These are phyloP conservation scores for Aulostomus chinensis DNA, from an alignment of 2,797 vertebrate genomes.

Conservation along the genomic window DNA sequence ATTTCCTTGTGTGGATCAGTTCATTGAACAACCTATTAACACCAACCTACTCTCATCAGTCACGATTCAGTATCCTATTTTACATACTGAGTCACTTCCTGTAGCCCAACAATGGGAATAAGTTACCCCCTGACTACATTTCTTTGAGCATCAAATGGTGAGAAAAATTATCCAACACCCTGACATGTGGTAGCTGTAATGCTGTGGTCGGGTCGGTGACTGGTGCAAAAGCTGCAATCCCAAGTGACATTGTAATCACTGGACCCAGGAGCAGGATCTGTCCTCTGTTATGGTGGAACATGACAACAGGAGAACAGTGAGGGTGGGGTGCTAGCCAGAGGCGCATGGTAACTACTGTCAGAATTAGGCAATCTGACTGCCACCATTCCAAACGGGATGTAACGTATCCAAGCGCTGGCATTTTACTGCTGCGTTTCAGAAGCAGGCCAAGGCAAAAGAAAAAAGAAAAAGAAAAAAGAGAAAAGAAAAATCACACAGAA, in stretches of 20 bases:
- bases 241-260: constrained; percentile 21
- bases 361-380: constrained; percentile 72
- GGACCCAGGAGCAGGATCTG: constrained; percentile 9
- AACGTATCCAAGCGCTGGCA: constrained; percentile 64
- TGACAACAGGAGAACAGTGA: constrained; percentile 8
- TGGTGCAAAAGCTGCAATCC: constrained; percentile 20
- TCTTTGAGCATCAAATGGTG: constrained; percentile 16
- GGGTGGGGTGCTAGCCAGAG: constrained; percentile 25
- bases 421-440: constrained; percentile 56
- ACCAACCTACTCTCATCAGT: constrained; percentile 21
- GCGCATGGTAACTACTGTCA: constrained; percentile 73
- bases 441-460: constrained; percentile 11
- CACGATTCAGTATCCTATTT: constrained; percentile 57
- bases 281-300: constrained; percentile 41
- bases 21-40: too few species aligned
- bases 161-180: constrained; percentile 35
- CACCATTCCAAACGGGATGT: constrained; percentile 63
- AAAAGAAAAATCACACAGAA: constrained; percentile 40
- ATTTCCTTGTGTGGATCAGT: too few species aligned
- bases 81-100: constrained; percentile 31
- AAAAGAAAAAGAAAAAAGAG: background rate
- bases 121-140: too few species aligned
- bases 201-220: constrained; percentile 1
- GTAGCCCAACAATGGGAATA: too few species aligned
- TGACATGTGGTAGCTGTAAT: constrained; percentile 19